Conservation (phyloP, 1,140 invertebrate species). For the Formica selysi region DNA sequence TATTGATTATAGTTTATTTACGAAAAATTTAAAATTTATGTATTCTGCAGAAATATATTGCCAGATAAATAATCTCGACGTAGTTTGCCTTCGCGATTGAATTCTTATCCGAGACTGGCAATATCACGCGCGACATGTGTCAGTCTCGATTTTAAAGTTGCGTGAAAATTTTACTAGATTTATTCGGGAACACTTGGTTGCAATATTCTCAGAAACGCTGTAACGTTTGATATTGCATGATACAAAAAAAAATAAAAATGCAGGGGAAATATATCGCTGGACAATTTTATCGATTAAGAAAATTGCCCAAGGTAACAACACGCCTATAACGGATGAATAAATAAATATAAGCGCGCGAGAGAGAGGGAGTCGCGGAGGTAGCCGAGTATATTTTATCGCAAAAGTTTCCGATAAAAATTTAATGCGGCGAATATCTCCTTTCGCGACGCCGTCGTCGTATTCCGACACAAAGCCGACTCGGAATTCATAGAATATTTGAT, state of each 20-base stretch:
- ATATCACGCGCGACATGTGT: background rate
- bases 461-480: slow-evolving; percentile 74
- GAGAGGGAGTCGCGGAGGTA: background rate
- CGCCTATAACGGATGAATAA: slow-evolving; percentile 40
- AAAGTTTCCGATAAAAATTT: slow-evolving; percentile 75
- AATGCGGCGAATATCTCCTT: slow-evolving; percentile 67
- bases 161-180: background rate
- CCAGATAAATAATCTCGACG: background rate
- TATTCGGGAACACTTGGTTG: background rate
- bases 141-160: background rate
- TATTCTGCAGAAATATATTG: background rate
- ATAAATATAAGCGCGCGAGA: slow-evolving; percentile 24
- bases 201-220: background rate
- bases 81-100: background rate
- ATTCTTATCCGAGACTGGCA: slow-evolving; percentile 9
- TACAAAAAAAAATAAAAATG: background rate
- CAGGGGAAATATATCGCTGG: slow-evolving; percentile 2
- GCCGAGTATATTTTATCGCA: slow-evolving; percentile 36
- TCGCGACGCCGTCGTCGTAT: slow-evolving; percentile 51
- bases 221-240: background rate
- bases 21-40: background rate
- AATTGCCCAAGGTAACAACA: slow-evolving; percentile 35
- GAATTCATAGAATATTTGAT: slow-evolving; percentile 84
- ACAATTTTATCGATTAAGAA: slow-evolving; percentile 57
- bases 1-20: background rate